phyloP scores from a whole-genome alignment of 2,113 vertebrate species.

The Todiramphus chloris region DNA sequence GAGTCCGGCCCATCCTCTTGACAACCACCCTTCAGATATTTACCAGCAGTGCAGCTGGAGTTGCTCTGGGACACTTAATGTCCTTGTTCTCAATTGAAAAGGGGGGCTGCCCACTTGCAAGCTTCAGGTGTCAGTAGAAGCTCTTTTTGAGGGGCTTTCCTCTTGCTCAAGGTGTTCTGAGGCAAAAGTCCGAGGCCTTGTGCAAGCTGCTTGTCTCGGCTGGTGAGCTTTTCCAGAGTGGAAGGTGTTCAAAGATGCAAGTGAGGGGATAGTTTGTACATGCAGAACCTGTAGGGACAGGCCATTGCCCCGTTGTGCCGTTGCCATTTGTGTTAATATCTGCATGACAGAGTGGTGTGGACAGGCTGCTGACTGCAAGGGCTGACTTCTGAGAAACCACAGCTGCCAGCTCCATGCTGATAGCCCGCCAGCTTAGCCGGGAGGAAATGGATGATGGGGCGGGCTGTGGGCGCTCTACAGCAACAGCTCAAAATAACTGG shows the following conservation, averaged over 20 bases:
- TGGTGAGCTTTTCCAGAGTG: neutral
- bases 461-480: neutral
- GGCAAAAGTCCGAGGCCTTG: neutral
- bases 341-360: neutral
- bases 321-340: neutral
- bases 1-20: neutral
- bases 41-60: neutral
- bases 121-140: neutral
- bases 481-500: neutral
- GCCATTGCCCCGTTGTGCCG: neutral
- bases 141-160: neutral
- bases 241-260: neutral
- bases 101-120: neutral
- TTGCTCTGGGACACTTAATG: neutral
- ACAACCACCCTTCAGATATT: neutral
- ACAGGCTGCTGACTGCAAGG: neutral
- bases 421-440: neutral
- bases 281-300: neutral
- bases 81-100: neutral
- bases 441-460: conserved; percentile 32
- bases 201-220: neutral
- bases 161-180: neutral
- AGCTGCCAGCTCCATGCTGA: neutral
- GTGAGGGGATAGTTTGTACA: rapidly evolving
- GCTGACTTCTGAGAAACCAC: conserved; percentile 42